Conservation (phyloP, 2,888 invertebrate genomes). For the Hydriomena furcata region DNA sequence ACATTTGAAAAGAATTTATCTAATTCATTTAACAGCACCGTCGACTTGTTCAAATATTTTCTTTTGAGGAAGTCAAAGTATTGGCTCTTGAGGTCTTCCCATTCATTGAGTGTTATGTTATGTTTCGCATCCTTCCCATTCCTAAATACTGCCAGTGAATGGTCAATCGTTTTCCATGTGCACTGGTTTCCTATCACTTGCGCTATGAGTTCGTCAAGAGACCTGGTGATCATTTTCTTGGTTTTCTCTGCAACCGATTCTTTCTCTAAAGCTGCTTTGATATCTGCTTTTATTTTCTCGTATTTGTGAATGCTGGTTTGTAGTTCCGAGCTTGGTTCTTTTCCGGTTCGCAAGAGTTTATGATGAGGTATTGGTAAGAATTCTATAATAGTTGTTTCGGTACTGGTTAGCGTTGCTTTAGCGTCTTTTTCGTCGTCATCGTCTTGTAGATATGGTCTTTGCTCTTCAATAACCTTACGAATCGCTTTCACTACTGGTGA, state of each 20-base stretch:
- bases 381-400: slow-evolving; percentile 61
- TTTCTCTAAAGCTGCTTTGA: slow-evolving; percentile 46
- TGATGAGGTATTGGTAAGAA: slow-evolving; percentile 39
- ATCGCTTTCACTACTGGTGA: slow-evolving; percentile 44
- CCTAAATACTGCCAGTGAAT: slow-evolving; percentile 3
- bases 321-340: slow-evolving; percentile 23
- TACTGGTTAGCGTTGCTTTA: slow-evolving; percentile 40
- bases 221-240: slow-evolving; percentile 47
- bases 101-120: slow-evolving; percentile 31
- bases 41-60: neutral
- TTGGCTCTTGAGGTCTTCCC: slow-evolving; percentile 39
- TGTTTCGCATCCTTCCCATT: slow-evolving; percentile 18
- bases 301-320: slow-evolving; percentile 49
- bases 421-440: slow-evolving; percentile 39
- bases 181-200: slow-evolving; percentile 53
- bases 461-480: slow-evolving; percentile 43
- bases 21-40: slow-evolving; percentile 31
- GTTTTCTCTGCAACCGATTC: slow-evolving; percentile 54
- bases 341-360: neutral
- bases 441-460: slow-evolving; percentile 54
- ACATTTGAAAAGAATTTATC: slow-evolving; percentile 46
- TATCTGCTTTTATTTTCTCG: slow-evolving; percentile 52
- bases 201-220: slow-evolving; percentile 57
- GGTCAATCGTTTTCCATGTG: slow-evolving; percentile 17
- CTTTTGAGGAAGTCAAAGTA: slow-evolving; percentile 3